These are phyloP conservation scores for Amitus sp. DNA, from an alignment of 2,888 invertebrate genomes.

Conservation along the genomic window DNA sequence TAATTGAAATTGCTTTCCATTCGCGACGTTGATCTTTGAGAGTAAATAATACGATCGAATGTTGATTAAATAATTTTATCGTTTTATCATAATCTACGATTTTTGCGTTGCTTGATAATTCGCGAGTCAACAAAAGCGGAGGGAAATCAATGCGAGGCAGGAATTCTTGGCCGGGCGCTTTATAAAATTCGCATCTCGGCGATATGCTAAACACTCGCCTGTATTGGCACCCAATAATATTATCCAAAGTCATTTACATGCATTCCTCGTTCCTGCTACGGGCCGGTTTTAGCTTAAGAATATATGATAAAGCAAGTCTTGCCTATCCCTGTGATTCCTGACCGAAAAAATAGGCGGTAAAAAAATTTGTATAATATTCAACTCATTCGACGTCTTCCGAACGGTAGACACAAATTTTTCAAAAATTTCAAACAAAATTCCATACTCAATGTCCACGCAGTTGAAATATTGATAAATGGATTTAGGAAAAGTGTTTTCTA, in stretches of 20 bases:
- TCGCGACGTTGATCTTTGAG: background rate
- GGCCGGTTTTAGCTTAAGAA: conserved; percentile 9
- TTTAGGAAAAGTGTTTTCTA: no score
- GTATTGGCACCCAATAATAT: conserved; percentile 26
- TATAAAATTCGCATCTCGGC: conserved; percentile 24
- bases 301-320: background rate
- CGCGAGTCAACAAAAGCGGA: background rate
- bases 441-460: no score
- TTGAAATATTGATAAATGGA: no score
- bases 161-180: background rate
- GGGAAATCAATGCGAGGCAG: background rate
- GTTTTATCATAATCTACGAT: background rate
- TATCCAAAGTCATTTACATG: conserved; percentile 29
- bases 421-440: no score
- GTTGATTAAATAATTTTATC: background rate
- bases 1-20: background rate
- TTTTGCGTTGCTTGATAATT: background rate
- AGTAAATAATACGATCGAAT: background rate
- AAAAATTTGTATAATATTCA: no score
- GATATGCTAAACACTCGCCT: conserved; percentile 25
- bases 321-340: no score
- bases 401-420: no score
- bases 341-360: background rate
- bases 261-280: conserved; percentile 15
- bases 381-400: no score